Evolutionary conservation across 2,113 vertebrate species (phyloP).

Genomic region (Natator depressus): DNA sequence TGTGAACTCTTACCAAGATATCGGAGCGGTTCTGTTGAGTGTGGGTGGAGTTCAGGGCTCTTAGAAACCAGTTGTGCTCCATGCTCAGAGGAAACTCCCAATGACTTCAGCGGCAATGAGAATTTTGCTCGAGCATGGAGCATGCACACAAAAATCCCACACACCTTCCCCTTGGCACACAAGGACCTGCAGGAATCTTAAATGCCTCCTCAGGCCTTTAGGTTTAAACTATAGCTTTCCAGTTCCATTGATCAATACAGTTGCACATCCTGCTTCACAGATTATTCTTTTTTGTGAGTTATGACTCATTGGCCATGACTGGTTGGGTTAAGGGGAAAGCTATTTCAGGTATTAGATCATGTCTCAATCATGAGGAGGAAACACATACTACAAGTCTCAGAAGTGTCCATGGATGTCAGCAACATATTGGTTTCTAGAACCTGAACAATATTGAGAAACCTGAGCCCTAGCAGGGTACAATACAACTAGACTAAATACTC

Average conservation of each 20-base stretch:
- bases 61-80: background rate
- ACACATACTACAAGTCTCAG: background rate
- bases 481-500: background rate
- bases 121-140: background rate
- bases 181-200: background rate
- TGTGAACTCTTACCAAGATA: background rate
- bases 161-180: rapidly evolving
- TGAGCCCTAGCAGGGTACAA: background rate
- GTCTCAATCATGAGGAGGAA: background rate
- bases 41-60: background rate
- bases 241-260: background rate
- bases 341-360: background rate
- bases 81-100: background rate
- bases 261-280: background rate
- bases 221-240: rapidly evolving
- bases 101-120: background rate
- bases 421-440: background rate
- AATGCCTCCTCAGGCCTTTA: background rate
- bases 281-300: background rate
- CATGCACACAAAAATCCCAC: background rate
- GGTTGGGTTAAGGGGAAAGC: background rate
- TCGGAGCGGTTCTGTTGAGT: background rate
- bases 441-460: background rate
- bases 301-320: background rate
- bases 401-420: background rate